Evolutionary conservation across 1,140 invertebrate genomes (phyloP).

Genomic region (Ylistrum balloti): DNA sequence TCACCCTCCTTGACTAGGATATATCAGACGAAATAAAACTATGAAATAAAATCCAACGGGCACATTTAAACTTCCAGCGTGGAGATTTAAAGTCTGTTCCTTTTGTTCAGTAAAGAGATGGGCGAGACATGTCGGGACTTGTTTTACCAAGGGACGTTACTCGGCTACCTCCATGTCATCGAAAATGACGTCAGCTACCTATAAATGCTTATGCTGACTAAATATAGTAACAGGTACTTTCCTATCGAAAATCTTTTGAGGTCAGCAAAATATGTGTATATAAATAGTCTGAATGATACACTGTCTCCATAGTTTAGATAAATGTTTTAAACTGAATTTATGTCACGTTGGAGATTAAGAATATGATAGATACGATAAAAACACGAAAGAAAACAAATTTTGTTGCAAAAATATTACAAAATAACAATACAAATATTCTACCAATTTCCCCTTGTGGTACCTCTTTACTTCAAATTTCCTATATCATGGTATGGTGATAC

Average conservation of each 20-base stretch:
- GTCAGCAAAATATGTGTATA: conserved; percentile 1
- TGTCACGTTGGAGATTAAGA: not conserved
- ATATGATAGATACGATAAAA: not conserved
- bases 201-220: not conserved
- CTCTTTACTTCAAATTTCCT: conserved; percentile 5
- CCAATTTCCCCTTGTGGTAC: not conserved
- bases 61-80: conserved; percentile 25
- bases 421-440: not conserved
- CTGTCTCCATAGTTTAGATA: not conserved
- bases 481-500: conserved; percentile 33
- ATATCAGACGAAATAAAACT: not conserved
- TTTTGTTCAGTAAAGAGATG: conserved; percentile 31
- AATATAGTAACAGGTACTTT: conserved; percentile 35
- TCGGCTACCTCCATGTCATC: not conserved
- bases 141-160: not conserved
- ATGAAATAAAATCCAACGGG: not conserved
- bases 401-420: not conserved
- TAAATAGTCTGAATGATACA: not conserved
- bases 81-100: conserved; percentile 8
- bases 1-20: conserved; percentile 9
- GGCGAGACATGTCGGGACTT: conserved; percentile 24
- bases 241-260: not conserved
- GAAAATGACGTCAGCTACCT: conserved; percentile 14
- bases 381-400: not conserved
- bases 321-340: not conserved